Evolutionary conservation across 2,113 vertebrate species (phyloP), one percentile per base, ranked within the genome.

Genomic region (Brachyhypopomus gauderio): DNA sequence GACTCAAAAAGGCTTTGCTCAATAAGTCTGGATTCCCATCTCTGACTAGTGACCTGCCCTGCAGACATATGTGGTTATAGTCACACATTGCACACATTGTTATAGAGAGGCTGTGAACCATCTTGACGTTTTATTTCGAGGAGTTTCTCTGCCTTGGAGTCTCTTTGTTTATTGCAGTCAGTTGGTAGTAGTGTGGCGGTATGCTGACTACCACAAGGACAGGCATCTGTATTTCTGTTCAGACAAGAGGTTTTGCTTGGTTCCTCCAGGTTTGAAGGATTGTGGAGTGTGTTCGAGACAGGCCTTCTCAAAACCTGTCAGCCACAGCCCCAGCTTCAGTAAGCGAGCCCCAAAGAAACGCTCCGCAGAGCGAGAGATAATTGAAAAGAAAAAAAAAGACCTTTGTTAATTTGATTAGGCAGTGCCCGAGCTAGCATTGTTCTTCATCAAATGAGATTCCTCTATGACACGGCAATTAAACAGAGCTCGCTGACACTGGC

Each of bases 371-470:
- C 79, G 82, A 84, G 75, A 94, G 93, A 95, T 96, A 95, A 96
- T 96, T 96, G 94, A 96, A 96, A 94, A 95, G 91, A 94, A 95
- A 52, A 52, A 52, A 52, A 52, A 52, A 52, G 45, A 52, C 45
- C 94, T 95, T 95, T 93, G 93, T 95, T 96, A 95, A 96, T 96
- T 96, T 95, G 94, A 96, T 96, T 95, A 96, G 93, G 91, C 93
- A 91, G 93, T 92, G 92, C 89, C 79, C 64, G 88, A 85, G 91
- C 86, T 93, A 93, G 92, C 80, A 94, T 96, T 94, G 94, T 94
- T 95, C 94, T 93, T 93, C 92, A 94, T 96, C 94, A 95, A 92
- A 96, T 93, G 93, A 95, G 94, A 94, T 95, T 96, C 94, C 91
- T 95, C 96, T 95, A 94, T 95, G 95, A 95, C 94, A 92, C 82